A percentile compares a stretch with the other conserved stretches of the same genome.
Conservation (phyloP, 2,888 invertebrate species). For the Chironomus tentans region DNA sequence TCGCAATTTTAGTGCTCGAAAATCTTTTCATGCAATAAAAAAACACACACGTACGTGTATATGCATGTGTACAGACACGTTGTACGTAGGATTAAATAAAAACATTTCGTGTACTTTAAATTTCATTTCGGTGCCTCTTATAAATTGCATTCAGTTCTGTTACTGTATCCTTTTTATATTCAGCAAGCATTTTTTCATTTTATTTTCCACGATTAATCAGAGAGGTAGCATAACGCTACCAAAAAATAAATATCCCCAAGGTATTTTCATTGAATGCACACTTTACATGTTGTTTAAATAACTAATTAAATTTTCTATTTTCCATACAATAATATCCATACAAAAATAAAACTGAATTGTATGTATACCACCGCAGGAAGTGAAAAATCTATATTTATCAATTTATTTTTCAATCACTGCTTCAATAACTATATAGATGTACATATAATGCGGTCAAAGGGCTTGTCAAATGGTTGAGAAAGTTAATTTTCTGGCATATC, state of each 20-base stretch:
- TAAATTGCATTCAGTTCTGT: too few species aligned
- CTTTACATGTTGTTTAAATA: slow-evolving; percentile 18
- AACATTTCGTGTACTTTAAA: neutral
- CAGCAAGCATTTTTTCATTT: neutral
- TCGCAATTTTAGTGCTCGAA: neutral
- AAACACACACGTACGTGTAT: neutral
- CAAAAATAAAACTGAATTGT: too few species aligned
- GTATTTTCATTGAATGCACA: slow-evolving; percentile 11
- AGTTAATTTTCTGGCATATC: neutral
- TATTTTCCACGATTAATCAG: neutral
- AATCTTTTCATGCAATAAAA: neutral
- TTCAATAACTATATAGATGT: neutral
- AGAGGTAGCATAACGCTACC: neutral
- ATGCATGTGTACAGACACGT: neutral
- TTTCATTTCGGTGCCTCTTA: too few species aligned
- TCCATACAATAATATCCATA: neutral
- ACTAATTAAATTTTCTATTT: slow-evolving; percentile 20
- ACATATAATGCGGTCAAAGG: too few species aligned
- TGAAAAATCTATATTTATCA: neutral
- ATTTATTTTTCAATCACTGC: neutral
- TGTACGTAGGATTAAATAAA: neutral
- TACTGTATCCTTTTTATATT: too few species aligned
- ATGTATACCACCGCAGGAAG: neutral
- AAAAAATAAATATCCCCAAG: slow-evolving; percentile 16
- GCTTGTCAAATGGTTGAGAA: neutral